Conservation (phyloP, 2,888 invertebrate species). For the Cryptocephalus moraei region DNA sequence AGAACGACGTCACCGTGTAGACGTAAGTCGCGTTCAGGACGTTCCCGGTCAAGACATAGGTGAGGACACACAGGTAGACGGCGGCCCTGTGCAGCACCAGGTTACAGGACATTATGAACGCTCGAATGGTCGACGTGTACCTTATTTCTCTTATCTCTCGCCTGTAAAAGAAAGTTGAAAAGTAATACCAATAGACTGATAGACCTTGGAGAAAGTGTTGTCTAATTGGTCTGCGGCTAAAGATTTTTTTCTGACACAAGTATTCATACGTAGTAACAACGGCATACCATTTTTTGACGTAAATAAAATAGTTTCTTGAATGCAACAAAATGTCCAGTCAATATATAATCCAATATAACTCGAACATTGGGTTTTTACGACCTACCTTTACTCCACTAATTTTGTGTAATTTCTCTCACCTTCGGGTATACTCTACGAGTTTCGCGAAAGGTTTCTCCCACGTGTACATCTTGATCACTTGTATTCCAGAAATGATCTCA, state of each 20-base stretch:
- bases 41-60: conserved; percentile 58
- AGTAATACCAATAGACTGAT: too few species aligned
- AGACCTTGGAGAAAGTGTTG: too few species aligned
- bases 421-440: conserved; percentile 18
- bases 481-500: conserved; percentile 53
- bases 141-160: conserved; percentile 56
- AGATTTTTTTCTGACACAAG: too few species aligned
- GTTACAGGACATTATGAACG: conserved; percentile 50
- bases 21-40: conserved; percentile 49
- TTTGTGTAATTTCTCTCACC: conserved; percentile 10
- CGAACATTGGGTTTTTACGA: too few species aligned
- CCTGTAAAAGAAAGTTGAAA: conserved; percentile 35
- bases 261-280: too few species aligned
- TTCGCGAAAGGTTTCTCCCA: conserved; percentile 25
- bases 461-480: conserved; percentile 27
- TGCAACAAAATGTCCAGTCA: too few species aligned
- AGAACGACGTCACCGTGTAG: conserved; percentile 67
- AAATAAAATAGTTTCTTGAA: too few species aligned
- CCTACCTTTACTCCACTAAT: too few species aligned
- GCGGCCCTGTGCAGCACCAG: conserved; percentile 78
- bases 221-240: too few species aligned
- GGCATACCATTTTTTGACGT: too few species aligned
- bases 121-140: conserved; percentile 52
- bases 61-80: conserved; percentile 68
- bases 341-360: too few species aligned